phyloP scores from a whole-genome alignment of 2,888 invertebrate genomes.

The Phorcus lineatus region DNA sequence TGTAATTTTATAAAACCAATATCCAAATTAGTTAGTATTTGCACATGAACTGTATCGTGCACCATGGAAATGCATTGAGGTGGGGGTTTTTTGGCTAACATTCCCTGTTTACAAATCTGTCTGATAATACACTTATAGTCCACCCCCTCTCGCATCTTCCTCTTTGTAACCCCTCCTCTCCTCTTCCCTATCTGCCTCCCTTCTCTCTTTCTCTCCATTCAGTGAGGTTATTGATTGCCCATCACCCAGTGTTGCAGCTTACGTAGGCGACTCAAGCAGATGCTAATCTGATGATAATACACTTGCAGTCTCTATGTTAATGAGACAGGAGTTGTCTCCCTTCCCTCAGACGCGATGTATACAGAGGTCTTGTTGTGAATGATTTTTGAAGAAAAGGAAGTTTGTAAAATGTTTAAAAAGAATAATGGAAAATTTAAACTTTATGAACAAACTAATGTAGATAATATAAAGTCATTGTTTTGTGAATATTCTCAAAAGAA shows the following conservation, averaged over 20 bases:
- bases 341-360: not conserved
- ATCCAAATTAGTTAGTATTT: too few relatives aligned
- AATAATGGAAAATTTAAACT: too few relatives aligned
- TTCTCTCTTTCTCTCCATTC: not conserved
- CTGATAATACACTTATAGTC: not conserved
- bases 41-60: too few relatives aligned
- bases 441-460: too few relatives aligned
- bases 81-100: not conserved
- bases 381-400: too few relatives aligned
- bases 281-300: conserved; percentile 18
- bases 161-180: not conserved
- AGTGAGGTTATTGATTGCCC: not conserved
- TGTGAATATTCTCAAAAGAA: too few relatives aligned
- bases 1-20: too few relatives aligned
- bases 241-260: not conserved
- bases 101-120: not conserved
- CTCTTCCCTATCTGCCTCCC: not conserved
- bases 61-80: too few relatives aligned
- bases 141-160: not conserved
- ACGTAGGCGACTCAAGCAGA: conserved; percentile 21
- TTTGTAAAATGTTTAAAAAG: too few relatives aligned
- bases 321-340: conserved; percentile 6
- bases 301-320: not conserved
- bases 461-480: too few relatives aligned
- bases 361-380: not conserved